These are phyloP conservation scores for Drosophila repleta DNA, from an alignment of 1,140 invertebrate genomes.

Conservation along the genomic window DNA sequence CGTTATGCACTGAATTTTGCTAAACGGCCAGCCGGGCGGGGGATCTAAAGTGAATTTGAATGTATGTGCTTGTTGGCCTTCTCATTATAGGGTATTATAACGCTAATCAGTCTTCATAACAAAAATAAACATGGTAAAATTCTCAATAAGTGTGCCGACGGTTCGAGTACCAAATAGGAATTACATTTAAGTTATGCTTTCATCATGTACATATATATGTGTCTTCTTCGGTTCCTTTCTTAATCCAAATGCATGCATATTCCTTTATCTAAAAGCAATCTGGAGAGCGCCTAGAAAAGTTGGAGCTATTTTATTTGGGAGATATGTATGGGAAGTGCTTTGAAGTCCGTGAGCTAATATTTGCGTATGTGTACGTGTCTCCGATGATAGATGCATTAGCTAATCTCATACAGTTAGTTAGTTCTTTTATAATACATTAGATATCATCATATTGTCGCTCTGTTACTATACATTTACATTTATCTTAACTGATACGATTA, in stretches of 20 bases:
- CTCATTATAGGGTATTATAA: slow-evolving; percentile 49
- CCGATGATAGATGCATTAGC: slow-evolving; percentile 30
- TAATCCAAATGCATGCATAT: slow-evolving; percentile 36
- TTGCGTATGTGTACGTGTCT: slow-evolving; percentile 32
- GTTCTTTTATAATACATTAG: slow-evolving; percentile 66
- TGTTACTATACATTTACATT: slow-evolving; percentile 79
- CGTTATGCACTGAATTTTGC: slow-evolving; percentile 41
- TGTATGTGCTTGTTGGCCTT: slow-evolving; percentile 18
- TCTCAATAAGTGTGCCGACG: slow-evolving; percentile 23
- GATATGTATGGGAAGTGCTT: slow-evolving; percentile 64
- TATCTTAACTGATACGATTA: slow-evolving; percentile 55
- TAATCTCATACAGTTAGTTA: slow-evolving; percentile 34
- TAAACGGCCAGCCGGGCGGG: slow-evolving; percentile 4
- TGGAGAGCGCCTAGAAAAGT: slow-evolving; percentile 26
- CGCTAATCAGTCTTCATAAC: slow-evolving; percentile 79
- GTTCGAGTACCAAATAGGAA: slow-evolving; percentile 29
- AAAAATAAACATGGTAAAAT: slow-evolving; percentile 61
- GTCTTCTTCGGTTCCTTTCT: slow-evolving; percentile 16
- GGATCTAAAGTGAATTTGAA: background rate
- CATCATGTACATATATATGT: slow-evolving; percentile 25
- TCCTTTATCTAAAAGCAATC: slow-evolving; percentile 18
- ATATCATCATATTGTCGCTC: slow-evolving; percentile 76
- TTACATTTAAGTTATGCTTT: slow-evolving; percentile 13
- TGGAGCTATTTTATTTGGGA: slow-evolving; percentile 17
- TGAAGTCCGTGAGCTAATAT: slow-evolving; percentile 43